Percentiles rank a stretch among this genome's conserved stretches.
These are phyloP conservation scores for Hyposmocoma kahamanoa DNA, from an alignment of 1,140 invertebrate genomes.

Conservation along the genomic window DNA sequence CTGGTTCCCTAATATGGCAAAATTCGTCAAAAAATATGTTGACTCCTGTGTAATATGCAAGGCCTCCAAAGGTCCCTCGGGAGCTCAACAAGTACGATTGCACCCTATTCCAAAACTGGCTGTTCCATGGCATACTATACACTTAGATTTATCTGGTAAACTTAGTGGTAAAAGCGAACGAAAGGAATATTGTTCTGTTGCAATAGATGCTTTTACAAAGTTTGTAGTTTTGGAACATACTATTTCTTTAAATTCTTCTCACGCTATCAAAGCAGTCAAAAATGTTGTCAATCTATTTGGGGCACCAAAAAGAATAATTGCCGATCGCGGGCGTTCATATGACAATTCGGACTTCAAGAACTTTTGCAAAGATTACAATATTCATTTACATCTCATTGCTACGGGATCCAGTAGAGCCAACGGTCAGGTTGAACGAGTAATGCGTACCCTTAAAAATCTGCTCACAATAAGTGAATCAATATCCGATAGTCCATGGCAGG, in stretches of 20 bases:
- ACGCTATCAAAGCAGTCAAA: conserved; percentile 11
- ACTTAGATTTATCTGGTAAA: conserved; percentile 23
- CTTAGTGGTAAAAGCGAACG: conserved; percentile 13
- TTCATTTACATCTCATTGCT: conserved; percentile 23
- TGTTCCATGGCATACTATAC: conserved; percentile 9
- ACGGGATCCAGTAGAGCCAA: conserved; percentile 19
- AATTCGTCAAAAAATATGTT: conserved; percentile 24
- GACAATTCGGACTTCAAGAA: conserved; percentile 4
- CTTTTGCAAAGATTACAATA: conserved; percentile 8
- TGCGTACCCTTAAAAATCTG: conserved; percentile 9
- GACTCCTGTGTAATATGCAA: conserved; percentile 19
- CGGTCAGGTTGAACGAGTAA: conserved; percentile 12
- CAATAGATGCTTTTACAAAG: conserved; percentile 22
- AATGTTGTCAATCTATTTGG: conserved; percentile 13
- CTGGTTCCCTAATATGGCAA: conserved; percentile 25
- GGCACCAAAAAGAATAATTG: conserved; percentile 14
- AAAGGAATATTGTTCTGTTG: conserved; percentile 17
- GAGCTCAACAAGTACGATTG: conserved; percentile 12
- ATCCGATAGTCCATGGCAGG: conserved; percentile 3
- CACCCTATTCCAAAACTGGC: conserved; percentile 11
- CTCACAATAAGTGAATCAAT: conserved; percentile 3
- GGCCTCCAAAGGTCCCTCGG: conserved; percentile 11
- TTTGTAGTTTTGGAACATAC: conserved; percentile 17
- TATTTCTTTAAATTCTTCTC: conserved; percentile 10
- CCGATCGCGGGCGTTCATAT: conserved; percentile 16